These are phyloP conservation scores for Drosophila prostipennis DNA, from an alignment of 2,888 invertebrate genomes.

Conservation along the genomic window DNA sequence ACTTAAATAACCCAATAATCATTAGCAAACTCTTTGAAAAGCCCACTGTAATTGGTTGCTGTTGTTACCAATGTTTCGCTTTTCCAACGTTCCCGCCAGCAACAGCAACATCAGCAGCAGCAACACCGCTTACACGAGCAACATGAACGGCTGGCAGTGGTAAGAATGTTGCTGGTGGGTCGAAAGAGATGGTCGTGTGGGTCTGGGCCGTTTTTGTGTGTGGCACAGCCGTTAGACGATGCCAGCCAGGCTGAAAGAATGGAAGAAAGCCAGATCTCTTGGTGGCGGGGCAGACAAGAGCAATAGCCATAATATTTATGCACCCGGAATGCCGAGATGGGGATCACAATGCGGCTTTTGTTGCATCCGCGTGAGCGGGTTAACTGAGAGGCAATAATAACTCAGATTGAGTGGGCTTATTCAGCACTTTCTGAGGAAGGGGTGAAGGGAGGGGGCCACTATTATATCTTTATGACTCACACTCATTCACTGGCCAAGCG, in stretches of 20 bases:
- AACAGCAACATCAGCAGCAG: conserved; percentile 7
- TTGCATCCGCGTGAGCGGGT: conserved; percentile 22
- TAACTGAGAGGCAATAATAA: conserved; percentile 27
- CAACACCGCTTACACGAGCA: conserved; percentile 13
- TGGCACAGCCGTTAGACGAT: conserved; percentile 43
- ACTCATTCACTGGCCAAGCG: conserved; percentile 23
- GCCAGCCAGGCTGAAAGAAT: conserved; percentile 49
- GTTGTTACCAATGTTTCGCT: conserved; percentile 56
- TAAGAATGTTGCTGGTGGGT: conserved; percentile 41
- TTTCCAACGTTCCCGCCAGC: conserved; percentile 42
- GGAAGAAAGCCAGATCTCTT: conserved; percentile 51
- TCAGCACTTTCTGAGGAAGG: conserved; percentile 25
- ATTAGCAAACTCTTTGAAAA: neutral
- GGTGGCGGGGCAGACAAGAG: neutral
- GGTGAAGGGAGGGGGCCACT: neutral
- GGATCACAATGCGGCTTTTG: conserved; percentile 43
- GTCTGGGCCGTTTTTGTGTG: conserved; percentile 23
- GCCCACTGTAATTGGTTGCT: conserved; percentile 33
- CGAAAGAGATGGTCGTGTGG: conserved; percentile 21
- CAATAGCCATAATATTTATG: conserved; percentile 32
- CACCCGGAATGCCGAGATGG: conserved; percentile 28
- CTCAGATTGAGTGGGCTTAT: conserved; percentile 44
- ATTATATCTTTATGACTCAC: conserved; percentile 18
- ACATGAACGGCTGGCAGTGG: conserved; percentile 42
- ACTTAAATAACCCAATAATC: neutral